A percentile compares a stretch with the other conserved stretches of the same genome.
Evolutionary conservation across 2,888 invertebrate genomes (phyloP).

Genomic region (Stenodera caucasica): DNA sequence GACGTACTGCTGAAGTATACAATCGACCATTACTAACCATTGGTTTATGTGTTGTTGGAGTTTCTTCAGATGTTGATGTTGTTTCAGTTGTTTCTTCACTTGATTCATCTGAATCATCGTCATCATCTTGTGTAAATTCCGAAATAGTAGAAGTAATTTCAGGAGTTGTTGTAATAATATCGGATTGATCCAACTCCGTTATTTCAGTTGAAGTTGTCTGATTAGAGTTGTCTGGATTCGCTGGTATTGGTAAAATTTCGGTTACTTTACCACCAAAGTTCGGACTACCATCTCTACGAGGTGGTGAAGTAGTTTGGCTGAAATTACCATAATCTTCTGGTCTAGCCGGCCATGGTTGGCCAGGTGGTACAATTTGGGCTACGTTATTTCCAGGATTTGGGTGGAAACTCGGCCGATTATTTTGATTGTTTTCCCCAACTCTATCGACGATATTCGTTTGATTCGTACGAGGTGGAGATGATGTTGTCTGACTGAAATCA

Average conservation of each 20-base stretch:
- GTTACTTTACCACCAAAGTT: conserved; percentile 5
- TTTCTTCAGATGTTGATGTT: no score
- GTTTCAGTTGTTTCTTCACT: no score
- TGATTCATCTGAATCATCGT: no score
- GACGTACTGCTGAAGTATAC: no score
- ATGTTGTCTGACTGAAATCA: conserved; percentile 9
- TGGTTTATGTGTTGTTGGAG: no score
- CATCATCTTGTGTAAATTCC: no score
- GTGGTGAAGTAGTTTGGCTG: background rate
- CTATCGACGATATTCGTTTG: conserved; percentile 7
- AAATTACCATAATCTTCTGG: conserved; percentile 11
- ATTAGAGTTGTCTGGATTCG: background rate
- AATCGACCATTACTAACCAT: no score
- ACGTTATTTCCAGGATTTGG: conserved; percentile 10
- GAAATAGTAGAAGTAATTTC: no score
- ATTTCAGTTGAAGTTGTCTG: background rate
- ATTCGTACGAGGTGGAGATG: background rate
- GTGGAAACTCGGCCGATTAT: conserved; percentile 9
- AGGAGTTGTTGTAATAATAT: no score
- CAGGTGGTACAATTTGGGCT: conserved; percentile 16
- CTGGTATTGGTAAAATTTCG: conserved; percentile 12
- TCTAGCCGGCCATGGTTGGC: conserved; percentile 16
- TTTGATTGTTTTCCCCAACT: background rate
- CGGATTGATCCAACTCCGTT: no score
- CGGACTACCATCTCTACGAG: background rate